Evolutionary conservation across 2,113 vertebrate genomes (phyloP).

Genomic region (Phasianus colchicus): DNA sequence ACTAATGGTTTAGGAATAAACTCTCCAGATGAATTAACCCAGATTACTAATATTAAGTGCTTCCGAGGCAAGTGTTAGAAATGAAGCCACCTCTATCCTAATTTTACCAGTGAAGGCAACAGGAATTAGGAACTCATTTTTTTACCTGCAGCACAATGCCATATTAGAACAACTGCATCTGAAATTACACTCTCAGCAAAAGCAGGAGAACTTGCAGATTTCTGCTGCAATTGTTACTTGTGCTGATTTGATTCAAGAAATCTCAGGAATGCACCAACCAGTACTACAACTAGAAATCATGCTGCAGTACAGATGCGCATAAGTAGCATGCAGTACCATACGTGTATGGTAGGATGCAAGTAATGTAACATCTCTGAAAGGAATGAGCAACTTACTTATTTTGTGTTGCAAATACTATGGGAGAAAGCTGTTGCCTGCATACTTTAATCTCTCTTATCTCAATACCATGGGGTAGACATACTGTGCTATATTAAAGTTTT

Average conservation of each 20-base stretch:
- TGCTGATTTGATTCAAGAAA: background rate
- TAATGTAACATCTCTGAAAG: background rate
- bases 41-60: background rate
- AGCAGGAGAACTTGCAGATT: background rate
- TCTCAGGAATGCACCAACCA: background rate
- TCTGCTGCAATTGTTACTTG: background rate
- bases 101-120: fast-evolving
- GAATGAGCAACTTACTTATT: background rate
- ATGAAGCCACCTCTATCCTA: background rate
- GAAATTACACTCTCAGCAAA: background rate
- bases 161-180: background rate
- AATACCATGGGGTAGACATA: background rate
- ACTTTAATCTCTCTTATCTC: background rate
- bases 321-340: no score
- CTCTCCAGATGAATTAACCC: background rate
- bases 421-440: background rate
- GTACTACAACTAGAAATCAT: background rate
- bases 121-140: background rate
- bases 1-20: background rate
- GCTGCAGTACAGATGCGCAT: background rate
- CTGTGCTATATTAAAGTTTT: background rate
- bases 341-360: background rate
- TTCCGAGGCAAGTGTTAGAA: background rate
- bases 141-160: background rate
- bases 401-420: background rate